phyloP scores from a whole-genome alignment of 2,113 vertebrate species.

The Vulpes lagopus region DNA sequence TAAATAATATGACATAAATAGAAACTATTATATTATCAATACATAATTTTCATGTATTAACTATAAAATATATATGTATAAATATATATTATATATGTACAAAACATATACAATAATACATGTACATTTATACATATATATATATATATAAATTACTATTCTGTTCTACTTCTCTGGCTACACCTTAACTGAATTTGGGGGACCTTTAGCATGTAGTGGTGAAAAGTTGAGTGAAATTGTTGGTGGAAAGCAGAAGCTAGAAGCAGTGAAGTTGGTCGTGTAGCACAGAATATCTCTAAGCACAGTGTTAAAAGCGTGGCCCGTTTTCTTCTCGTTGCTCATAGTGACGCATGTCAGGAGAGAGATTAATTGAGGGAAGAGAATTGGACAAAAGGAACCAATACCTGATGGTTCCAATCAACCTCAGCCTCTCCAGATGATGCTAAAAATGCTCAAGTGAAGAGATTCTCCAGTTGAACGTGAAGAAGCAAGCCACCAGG shows the following conservation, averaged over 20 bases:
- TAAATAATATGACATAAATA: neutral
- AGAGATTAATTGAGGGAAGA: neutral
- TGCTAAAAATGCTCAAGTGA: neutral
- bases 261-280: accelerated
- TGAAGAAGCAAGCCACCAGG: neutral
- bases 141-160: neutral
- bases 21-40: neutral
- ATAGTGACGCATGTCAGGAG: neutral
- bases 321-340: neutral
- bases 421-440: neutral
- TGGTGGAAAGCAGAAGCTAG: neutral
- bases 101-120: neutral
- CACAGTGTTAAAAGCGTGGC: accelerated
- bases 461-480: neutral
- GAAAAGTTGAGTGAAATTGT: neutral
- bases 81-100: neutral
- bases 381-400: neutral
- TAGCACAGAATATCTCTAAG: neutral
- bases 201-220: accelerated
- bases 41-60: neutral
- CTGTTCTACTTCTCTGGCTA: neutral
- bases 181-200: neutral
- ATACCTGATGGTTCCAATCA: neutral
- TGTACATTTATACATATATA: neutral
- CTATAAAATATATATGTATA: neutral